Percentiles rank a stretch among this genome's conserved stretches.
phyloP scores from a whole-genome alignment of 2,888 invertebrate genomes.

The Steinernema hermaphroditum region DNA sequence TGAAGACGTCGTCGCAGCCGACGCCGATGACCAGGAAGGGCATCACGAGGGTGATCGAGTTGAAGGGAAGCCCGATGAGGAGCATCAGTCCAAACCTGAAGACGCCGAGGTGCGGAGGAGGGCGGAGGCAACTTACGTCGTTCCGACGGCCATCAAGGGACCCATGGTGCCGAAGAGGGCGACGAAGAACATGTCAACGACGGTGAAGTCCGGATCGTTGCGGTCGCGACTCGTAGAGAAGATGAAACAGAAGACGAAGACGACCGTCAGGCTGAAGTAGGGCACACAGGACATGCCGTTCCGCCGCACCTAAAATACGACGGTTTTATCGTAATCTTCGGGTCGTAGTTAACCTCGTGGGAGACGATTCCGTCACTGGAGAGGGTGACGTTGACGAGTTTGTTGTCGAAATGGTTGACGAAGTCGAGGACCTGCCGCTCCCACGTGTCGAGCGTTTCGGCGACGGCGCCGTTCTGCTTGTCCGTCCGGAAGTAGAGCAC shows the following conservation, averaged over 20 bases:
- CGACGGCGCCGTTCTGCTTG: constrained; percentile 42
- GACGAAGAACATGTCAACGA: constrained; percentile 42
- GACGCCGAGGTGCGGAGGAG: too few species aligned
- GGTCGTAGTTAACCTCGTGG: constrained; percentile 41
- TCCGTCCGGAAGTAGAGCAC: constrained; percentile 59
- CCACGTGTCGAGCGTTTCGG: constrained; percentile 47
- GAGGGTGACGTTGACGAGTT: constrained; percentile 49
- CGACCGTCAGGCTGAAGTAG: constrained; percentile 50
- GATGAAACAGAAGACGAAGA: constrained; percentile 49
- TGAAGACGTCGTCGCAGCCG: constrained; percentile 58
- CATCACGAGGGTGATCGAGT: constrained; percentile 59
- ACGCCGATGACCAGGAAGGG: constrained; percentile 60
- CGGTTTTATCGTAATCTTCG: too few species aligned
- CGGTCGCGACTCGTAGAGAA: constrained; percentile 38
- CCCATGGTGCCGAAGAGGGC: constrained; percentile 54
- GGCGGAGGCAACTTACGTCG: constrained; percentile 36
- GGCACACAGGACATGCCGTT: constrained; percentile 56
- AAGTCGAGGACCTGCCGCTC: constrained; percentile 47
- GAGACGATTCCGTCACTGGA: constrained; percentile 55
- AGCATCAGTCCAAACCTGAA: constrained; percentile 48
- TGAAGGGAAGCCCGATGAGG: constrained; percentile 53
- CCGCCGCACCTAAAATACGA: constrained; percentile 45
- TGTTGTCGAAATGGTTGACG: constrained; percentile 47
- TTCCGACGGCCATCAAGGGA: constrained; percentile 52
- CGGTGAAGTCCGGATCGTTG: not conserved